Evolutionary conservation across 2,797 vertebrate genomes (phyloP), one percentile per base, ranked within the genome.

Genomic region (Labroides dimidiatus): DNA sequence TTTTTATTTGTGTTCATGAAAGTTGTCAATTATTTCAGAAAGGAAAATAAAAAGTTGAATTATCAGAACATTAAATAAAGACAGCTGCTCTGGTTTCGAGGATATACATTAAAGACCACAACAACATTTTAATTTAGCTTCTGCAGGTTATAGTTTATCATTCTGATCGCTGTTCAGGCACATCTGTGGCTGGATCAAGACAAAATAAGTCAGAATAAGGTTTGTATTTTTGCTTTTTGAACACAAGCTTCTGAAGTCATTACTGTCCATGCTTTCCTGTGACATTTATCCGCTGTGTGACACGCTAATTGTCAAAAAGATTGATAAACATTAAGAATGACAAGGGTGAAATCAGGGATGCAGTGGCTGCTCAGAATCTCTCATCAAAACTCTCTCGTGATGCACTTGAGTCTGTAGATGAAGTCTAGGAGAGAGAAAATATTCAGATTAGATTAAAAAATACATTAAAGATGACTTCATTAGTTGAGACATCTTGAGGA

Each of bases 391-490:
- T 87, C 0, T 11, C 61, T 10, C 23, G 0, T 72, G 93, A 91
- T 27, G 90, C 86, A 17, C 80, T 72, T 1, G 93, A 93, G 12
- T 92, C 91, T 19, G 72, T 66, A 0, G 93, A 93, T 9, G 87
- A 47, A 10, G 72, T 78, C 94, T 94, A 59, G 60, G 85, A 83
- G n/a, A 70, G 24, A 80, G 4, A 64, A 60, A 64, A 39, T 57
- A 39, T 6, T 6, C 30, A 33, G 30, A 33, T 33, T 33, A 9
- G 30, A 33, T 33, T 9, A n/a, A n/a, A n/a, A n/a, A n/a, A n/a
- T n/a, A n/a, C n/a, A n/a, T n/a, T n/a, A 0, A 30, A 45, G 8
- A 58, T 54, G 12, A 37, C 27, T 42, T 16, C 14, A 8, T 37
- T 12, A 45, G 39, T n/a, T n/a, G n/a, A n/a, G n/a, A n/a, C n/a